Evolutionary conservation across 2,888 invertebrate genomes (phyloP).

Genomic region (Lasioglossum malachurum): DNA sequence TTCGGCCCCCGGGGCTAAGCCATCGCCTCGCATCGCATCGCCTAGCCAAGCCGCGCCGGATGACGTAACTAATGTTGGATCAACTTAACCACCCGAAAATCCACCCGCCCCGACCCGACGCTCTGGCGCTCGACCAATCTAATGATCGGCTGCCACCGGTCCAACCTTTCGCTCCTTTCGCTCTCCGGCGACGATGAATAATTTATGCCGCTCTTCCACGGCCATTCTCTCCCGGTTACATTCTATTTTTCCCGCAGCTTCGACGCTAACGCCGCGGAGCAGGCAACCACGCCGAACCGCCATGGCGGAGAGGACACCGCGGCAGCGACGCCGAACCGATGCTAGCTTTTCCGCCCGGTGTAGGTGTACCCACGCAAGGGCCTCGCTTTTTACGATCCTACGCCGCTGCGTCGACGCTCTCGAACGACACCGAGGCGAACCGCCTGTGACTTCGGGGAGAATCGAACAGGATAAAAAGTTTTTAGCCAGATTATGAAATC

Average conservation of each 20-base stretch:
- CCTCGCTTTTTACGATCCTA: not conserved
- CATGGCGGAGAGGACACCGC: not conserved
- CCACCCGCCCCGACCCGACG: not conserved
- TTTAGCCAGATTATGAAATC: too few relatives aligned
- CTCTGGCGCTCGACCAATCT: conserved; percentile 66
- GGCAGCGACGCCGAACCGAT: not conserved
- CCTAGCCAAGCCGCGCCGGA: not conserved
- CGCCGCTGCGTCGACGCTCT: not conserved
- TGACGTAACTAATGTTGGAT: conserved; percentile 70
- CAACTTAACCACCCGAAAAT: conserved; percentile 46
- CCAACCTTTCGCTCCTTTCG: conserved; percentile 43
- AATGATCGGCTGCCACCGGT: conserved; percentile 53
- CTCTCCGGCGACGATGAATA: conserved; percentile 51
- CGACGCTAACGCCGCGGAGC: not conserved
- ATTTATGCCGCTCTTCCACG: conserved; percentile 59
- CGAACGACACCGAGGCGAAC: not conserved
- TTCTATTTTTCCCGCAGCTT: conserved; percentile 10
- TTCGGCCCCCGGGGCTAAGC: conserved; percentile 60
- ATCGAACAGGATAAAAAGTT: too few relatives aligned
- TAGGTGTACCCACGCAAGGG: not conserved
- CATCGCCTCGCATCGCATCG: conserved; percentile 39
- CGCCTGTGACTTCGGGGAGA: not conserved
- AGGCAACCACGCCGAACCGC: not conserved
- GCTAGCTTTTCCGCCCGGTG: not conserved
- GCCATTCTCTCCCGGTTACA: conserved; percentile 43